phyloP scores from a whole-genome alignment of 2,888 invertebrate genomes.

The Stomorhina lunata region DNA sequence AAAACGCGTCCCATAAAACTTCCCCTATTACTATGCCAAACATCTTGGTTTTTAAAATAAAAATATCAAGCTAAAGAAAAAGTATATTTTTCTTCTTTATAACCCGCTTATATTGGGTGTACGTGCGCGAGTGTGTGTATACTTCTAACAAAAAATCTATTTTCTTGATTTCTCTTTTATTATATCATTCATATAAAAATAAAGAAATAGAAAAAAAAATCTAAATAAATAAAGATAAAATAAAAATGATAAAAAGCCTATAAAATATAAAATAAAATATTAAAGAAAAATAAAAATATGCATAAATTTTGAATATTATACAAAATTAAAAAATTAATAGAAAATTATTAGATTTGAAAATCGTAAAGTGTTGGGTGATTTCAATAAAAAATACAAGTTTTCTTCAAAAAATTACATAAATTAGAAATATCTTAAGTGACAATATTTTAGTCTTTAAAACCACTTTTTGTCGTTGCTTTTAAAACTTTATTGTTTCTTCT shows the following conservation, averaged over 20 bases:
- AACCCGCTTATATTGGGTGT: constrained; percentile 36
- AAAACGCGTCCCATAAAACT: constrained; percentile 33
- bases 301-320: not conserved
- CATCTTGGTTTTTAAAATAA: not conserved
- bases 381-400: not conserved
- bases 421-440: not conserved
- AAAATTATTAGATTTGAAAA: not conserved
- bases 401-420: constrained; percentile 26
- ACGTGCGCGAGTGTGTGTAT: constrained; percentile 57
- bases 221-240: not conserved
- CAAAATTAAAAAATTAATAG: not conserved
- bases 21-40: not conserved
- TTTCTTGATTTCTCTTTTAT: constrained; percentile 14
- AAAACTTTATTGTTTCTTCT: not conserved
- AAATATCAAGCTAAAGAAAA: too few species aligned
- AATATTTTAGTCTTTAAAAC: constrained; percentile 11
- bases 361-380: constrained; percentile 11
- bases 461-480: not conserved
- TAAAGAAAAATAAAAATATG: not conserved
- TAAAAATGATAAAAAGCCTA: not conserved
- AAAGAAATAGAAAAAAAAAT: constrained; percentile 1
- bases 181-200: constrained; percentile 17
- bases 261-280: not conserved
- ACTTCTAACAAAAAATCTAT: constrained; percentile 25
- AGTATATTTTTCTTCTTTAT: constrained; percentile 16